phyloP scores from a whole-genome alignment of 1,140 invertebrate species.

The Drosophila watanabei region DNA sequence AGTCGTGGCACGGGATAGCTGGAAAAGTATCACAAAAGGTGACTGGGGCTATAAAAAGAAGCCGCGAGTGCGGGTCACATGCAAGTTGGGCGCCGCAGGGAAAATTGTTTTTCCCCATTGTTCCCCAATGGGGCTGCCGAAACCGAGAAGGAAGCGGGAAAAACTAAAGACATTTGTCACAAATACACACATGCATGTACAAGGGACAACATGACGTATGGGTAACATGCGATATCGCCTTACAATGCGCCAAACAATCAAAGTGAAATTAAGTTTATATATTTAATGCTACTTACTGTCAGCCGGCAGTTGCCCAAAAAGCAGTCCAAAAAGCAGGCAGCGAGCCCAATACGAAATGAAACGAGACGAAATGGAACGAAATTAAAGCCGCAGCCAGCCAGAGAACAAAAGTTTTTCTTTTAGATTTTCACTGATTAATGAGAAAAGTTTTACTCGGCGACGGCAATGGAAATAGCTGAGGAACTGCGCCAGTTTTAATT shows the following conservation, averaged over 20 bases:
- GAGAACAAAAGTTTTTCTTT: slow-evolving; percentile 83
- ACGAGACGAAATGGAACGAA: slow-evolving; percentile 58
- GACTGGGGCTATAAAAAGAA: slow-evolving; percentile 74
- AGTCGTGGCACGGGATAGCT: slow-evolving; percentile 27
- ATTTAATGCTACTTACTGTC: slow-evolving; percentile 75
- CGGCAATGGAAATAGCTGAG: slow-evolving; percentile 57
- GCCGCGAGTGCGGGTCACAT: slow-evolving; percentile 50
- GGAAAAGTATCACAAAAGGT: slow-evolving; percentile 77
- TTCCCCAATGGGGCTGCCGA: slow-evolving; percentile 28
- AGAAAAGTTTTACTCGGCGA: slow-evolving; percentile 81
- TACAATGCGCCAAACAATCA: slow-evolving; percentile 83
- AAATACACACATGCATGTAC: slow-evolving; percentile 45
- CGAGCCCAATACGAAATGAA: slow-evolving; percentile 57
- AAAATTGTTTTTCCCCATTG: slow-evolving; percentile 64
- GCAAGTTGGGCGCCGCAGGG: slow-evolving; percentile 44
- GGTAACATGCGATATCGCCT: slow-evolving; percentile 82
- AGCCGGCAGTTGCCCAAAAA: slow-evolving; percentile 22
- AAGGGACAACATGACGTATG: slow-evolving; percentile 75
- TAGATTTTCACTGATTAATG: slow-evolving; percentile 85
- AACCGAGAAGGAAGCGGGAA: slow-evolving; percentile 54
- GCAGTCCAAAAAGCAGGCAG: slow-evolving; percentile 33
- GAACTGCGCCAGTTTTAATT: slow-evolving; percentile 81
- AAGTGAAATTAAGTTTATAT: slow-evolving; percentile 83
- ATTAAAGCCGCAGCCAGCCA: slow-evolving; percentile 61
- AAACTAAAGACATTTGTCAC: slow-evolving; percentile 81